Evolutionary conservation across 2,113 vertebrate species (phyloP).

Genomic region (Peromyscus leucopus): DNA sequence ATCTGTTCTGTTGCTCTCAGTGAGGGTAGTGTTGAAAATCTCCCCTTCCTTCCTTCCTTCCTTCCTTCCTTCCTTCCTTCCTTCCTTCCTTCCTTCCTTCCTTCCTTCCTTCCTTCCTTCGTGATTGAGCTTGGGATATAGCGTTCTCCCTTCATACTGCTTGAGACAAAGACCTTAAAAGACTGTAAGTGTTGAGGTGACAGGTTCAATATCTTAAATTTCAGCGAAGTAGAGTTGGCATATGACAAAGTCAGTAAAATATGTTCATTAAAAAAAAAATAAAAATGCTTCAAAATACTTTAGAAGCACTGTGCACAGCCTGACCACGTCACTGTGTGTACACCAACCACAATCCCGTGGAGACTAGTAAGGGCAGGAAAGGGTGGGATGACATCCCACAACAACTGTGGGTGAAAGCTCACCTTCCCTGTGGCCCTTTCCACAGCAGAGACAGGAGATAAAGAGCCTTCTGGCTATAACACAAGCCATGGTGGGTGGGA

Average conservation of each 20-base stretch:
- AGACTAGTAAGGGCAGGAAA: conserved; percentile 1
- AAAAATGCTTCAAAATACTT: not conserved
- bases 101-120: not conserved
- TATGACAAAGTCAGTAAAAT: conserved; percentile 47
- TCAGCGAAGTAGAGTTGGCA: conserved; percentile 10
- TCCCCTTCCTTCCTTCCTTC: not conserved
- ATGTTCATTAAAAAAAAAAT: conserved; percentile 16
- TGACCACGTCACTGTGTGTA: not conserved
- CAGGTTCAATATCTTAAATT: not conserved
- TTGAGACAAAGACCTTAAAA: conserved; percentile 57
- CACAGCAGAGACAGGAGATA: not conserved
- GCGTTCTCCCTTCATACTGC: not conserved
- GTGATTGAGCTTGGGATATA: not conserved
- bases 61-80: too few species aligned
- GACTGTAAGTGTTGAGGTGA: not conserved
- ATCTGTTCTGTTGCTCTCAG: not conserved
- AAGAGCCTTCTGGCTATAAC: not conserved
- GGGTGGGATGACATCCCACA: not conserved
- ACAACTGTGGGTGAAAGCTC: not conserved
- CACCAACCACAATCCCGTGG: not conserved
- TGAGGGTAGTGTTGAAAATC: conserved; percentile 22
- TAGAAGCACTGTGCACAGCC: not conserved
- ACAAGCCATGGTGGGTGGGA: conserved; percentile 12
- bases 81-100: too few species aligned
- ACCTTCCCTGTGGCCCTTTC: not conserved